Conservation (phyloP, 2,113 vertebrate species). For the Chiloscyllium plagiosum region DNA sequence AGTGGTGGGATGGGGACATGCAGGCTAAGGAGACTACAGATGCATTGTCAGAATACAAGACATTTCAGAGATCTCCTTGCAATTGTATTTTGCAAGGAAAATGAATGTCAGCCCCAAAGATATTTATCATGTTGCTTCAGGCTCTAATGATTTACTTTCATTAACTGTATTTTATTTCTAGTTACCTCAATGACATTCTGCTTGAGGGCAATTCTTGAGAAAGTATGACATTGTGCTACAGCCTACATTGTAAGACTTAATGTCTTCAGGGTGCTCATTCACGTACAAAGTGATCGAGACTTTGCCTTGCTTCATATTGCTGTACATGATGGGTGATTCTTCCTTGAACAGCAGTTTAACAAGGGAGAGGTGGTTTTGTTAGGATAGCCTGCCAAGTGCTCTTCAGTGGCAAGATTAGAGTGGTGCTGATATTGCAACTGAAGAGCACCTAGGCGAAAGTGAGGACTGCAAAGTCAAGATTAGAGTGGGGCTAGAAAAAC, state of each 20-base stretch:
- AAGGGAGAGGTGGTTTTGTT: not conserved
- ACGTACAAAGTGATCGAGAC: not conserved
- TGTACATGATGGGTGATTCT: not conserved
- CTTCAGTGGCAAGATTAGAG: too few relatives aligned
- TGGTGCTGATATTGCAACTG: too few relatives aligned
- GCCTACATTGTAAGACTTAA: not conserved
- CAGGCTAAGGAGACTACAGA: not conserved
- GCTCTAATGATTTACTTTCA: not conserved
- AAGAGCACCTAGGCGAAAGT: too few relatives aligned
- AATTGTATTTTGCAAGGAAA: not conserved
- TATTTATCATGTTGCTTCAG: not conserved
- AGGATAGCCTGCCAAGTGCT: not conserved
- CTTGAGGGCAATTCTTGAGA: not conserved
- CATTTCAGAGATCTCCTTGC: not conserved
- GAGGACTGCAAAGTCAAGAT: too few relatives aligned
- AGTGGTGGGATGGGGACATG: too few relatives aligned
- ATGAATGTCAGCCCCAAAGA: not conserved
- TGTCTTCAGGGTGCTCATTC: not conserved
- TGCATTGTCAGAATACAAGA: not conserved
- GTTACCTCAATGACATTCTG: not conserved
- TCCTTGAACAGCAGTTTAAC: not conserved
- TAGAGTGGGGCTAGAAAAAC: too few relatives aligned
- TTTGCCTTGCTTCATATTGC: not conserved
- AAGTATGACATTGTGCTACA: not conserved
- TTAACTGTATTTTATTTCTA: not conserved